Conservation (phyloP, 1,140 invertebrate genomes). For the Apis dorsata region DNA sequence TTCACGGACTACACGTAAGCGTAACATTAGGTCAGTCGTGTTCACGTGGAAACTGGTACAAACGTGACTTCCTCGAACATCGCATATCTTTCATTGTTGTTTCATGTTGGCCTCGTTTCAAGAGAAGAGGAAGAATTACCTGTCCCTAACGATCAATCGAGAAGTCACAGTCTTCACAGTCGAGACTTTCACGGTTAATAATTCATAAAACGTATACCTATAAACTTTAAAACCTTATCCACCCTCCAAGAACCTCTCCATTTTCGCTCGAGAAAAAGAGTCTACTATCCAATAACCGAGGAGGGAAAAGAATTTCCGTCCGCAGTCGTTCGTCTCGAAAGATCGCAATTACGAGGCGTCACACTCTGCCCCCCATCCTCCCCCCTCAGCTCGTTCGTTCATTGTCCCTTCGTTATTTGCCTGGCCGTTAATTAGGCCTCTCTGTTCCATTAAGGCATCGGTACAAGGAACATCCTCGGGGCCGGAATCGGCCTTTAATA, state of each 20-base stretch:
- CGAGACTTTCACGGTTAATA: neutral
- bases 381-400: neutral
- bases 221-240: too few species aligned
- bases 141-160: neutral
- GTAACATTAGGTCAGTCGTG: neutral
- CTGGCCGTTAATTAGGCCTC: slow-evolving; percentile 63
- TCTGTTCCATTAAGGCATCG: slow-evolving; percentile 61
- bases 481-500: slow-evolving; percentile 61
- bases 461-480: slow-evolving; percentile 38
- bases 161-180: neutral
- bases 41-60: neutral
- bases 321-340: neutral
- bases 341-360: slow-evolving; percentile 26
- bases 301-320: too few species aligned
- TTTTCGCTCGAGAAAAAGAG: too few species aligned
- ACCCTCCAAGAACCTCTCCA: too few species aligned
- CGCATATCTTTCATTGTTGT: neutral
- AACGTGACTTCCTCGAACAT: neutral
- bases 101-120: neutral
- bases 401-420: slow-evolving; percentile 50
- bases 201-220: neutral
- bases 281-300: too few species aligned
- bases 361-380: neutral
- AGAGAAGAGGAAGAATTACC: neutral
- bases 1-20: neutral